phyloP scores from a whole-genome alignment of 2,113 vertebrate genomes.

The Aptenodytes patagonicus region DNA sequence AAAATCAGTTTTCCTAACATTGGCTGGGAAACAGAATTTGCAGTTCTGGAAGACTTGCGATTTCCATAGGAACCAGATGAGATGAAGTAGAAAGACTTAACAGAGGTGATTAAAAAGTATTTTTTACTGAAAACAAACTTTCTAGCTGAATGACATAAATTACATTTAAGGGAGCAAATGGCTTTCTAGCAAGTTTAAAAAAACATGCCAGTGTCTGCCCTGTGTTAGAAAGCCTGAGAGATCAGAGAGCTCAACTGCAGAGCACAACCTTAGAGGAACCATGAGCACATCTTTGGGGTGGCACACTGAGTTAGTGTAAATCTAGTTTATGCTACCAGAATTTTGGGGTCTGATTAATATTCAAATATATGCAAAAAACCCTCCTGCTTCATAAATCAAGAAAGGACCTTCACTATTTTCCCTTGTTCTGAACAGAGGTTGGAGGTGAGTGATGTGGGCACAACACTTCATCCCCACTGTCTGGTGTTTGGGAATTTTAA shows the following conservation, averaged over 20 bases:
- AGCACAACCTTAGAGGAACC: background rate
- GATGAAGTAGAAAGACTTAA: slow-evolving; percentile 45
- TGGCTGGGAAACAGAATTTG: slow-evolving; percentile 20
- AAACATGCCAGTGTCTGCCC: background rate
- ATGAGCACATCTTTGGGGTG: background rate
- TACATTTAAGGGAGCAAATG: background rate
- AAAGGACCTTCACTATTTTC: background rate
- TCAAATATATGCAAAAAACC: background rate
- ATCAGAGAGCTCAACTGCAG: background rate
- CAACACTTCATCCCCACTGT: background rate
- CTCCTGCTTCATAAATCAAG: background rate
- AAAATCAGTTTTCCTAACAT: background rate
- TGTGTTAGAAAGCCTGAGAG: background rate
- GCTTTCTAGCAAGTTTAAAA: slow-evolving; percentile 12
- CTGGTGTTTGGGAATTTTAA: background rate
- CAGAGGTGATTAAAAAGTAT: slow-evolving; percentile 47
- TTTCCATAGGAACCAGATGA: slow-evolving; percentile 51
- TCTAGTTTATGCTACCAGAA: background rate
- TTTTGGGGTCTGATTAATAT: background rate
- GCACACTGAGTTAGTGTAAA: background rate
- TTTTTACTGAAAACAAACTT: slow-evolving; percentile 38
- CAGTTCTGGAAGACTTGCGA: slow-evolving; percentile 29
- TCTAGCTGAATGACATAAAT: slow-evolving; percentile 16
- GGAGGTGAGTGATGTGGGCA: background rate
- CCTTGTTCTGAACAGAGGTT: background rate